Conservation (phyloP, 1,140 invertebrate genomes). For the Cylas formicarius region DNA sequence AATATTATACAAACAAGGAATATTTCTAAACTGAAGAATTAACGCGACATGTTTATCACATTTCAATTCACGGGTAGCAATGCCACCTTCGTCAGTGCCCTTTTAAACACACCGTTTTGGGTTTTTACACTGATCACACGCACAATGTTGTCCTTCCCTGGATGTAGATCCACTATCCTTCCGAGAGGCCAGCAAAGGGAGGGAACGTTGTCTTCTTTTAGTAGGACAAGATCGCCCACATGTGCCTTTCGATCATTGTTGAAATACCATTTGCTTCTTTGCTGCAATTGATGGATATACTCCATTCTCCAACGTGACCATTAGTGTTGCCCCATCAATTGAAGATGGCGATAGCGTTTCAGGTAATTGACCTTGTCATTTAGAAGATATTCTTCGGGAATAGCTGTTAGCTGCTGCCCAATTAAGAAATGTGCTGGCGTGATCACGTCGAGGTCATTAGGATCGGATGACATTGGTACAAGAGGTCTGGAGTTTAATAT, state of each 20-base stretch:
- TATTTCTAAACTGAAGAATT: too few species aligned
- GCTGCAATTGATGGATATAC: slow-evolving; percentile 1
- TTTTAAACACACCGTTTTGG: not conserved
- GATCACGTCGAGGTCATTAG: slow-evolving; percentile 28
- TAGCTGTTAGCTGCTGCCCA: slow-evolving; percentile 29
- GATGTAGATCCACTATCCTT: not conserved
- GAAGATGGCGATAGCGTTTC: slow-evolving; percentile 28
- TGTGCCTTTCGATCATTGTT: not conserved
- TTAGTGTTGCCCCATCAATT: slow-evolving; percentile 9
- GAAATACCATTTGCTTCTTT: not conserved
- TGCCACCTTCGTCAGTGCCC: too few species aligned
- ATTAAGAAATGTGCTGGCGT: slow-evolving; percentile 38
- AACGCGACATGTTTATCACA: too few species aligned
- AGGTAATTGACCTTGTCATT: slow-evolving; percentile 17
- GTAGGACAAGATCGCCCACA: not conserved
- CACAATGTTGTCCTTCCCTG: not conserved
- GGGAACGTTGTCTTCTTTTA: slow-evolving; percentile 2
- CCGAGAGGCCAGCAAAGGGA: not conserved
- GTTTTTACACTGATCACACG: not conserved
- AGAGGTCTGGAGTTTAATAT: slow-evolving; percentile 31
- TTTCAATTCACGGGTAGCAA: too few species aligned
- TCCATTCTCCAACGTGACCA: not conserved
- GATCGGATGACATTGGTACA: slow-evolving; percentile 22
- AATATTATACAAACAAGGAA: too few species aligned
- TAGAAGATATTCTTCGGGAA: slow-evolving; percentile 32